phyloP scores from a whole-genome alignment of 2,113 vertebrate genomes.

The Eidolon helvum region DNA sequence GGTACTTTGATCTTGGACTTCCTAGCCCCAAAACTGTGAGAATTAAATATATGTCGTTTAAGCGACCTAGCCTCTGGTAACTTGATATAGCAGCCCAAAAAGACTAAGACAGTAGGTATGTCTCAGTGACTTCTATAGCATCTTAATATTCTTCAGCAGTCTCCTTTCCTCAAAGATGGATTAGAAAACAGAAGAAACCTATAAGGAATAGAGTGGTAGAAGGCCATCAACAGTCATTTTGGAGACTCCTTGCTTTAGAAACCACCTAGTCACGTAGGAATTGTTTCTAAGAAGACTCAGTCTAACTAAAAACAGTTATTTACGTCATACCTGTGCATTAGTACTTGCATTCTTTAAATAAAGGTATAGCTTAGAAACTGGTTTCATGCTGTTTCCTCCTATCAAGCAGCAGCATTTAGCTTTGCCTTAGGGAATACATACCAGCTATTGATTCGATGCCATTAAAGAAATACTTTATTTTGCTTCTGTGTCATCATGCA shows the following conservation, averaged over 20 bases:
- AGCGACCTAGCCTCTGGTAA: background rate
- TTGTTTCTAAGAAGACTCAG: background rate
- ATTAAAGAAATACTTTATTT: slow-evolving; percentile 30
- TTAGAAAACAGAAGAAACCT: background rate
- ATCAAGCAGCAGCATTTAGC: background rate
- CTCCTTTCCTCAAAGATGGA: background rate
- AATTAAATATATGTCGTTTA: background rate
- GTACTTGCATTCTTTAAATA: background rate
- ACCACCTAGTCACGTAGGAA: background rate
- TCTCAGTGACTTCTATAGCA: background rate
- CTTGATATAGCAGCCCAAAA: background rate
- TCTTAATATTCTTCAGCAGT: background rate
- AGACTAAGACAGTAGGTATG: background rate
- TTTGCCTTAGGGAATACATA: background rate
- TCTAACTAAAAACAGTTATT: background rate
- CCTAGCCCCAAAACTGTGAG: background rate
- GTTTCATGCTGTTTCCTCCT: background rate
- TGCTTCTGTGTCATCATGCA: background rate
- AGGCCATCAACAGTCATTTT: background rate
- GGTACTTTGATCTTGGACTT: background rate
- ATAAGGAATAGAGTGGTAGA: background rate
- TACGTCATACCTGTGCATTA: background rate
- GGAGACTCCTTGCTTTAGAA: background rate
- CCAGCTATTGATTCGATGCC: background rate
- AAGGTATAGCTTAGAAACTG: background rate